A percentile compares a stretch with the other conserved stretches of the same genome.
These are phyloP conservation scores for Yponomeuta sedellus DNA, from an alignment of 2,888 invertebrate species.

Conservation along the genomic window DNA sequence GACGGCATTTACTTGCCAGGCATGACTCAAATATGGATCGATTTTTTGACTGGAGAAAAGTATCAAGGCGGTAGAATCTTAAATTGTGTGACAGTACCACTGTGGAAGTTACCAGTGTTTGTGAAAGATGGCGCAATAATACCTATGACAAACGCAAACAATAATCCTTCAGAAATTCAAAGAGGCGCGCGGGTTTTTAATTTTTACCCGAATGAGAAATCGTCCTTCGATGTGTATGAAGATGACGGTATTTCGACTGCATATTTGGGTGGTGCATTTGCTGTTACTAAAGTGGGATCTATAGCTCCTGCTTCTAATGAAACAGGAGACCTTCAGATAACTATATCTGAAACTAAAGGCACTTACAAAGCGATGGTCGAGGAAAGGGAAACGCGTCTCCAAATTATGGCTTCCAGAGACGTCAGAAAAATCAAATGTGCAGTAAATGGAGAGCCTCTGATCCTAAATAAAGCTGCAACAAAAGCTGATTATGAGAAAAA, in stretches of 20 bases:
- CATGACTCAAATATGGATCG: conserved; percentile 55
- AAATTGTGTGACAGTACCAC: conserved; percentile 46
- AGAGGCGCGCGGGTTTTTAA: conserved; percentile 47
- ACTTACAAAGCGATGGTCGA: conserved; percentile 44
- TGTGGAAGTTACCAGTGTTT: conserved; percentile 65
- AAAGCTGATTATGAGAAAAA: conserved; percentile 41
- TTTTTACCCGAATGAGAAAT: conserved; percentile 49
- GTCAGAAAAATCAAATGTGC: conserved; percentile 41
- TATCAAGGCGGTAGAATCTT: conserved; percentile 60
- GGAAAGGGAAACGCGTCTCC: conserved; percentile 48
- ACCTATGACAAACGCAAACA: conserved; percentile 59
- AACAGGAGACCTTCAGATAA: conserved; percentile 40
- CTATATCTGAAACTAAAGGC: conserved; percentile 49
- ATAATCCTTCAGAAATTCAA: conserved; percentile 53
- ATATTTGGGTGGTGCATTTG: conserved; percentile 42
- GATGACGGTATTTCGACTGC: conserved; percentile 56
- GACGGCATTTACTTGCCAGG: conserved; percentile 55
- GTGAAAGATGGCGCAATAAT: conserved; percentile 61
- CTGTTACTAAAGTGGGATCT: conserved; percentile 40
- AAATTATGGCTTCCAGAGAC: conserved; percentile 45
- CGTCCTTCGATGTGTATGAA: conserved; percentile 52
- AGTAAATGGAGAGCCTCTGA: conserved; percentile 40
- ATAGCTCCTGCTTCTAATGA: conserved; percentile 39
- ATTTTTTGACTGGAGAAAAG: conserved; percentile 58
- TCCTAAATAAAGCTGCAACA: conserved; percentile 36